These are phyloP conservation scores for Dermatemys mawii DNA, from an alignment of 2,113 vertebrate species.

Conservation along the genomic window DNA sequence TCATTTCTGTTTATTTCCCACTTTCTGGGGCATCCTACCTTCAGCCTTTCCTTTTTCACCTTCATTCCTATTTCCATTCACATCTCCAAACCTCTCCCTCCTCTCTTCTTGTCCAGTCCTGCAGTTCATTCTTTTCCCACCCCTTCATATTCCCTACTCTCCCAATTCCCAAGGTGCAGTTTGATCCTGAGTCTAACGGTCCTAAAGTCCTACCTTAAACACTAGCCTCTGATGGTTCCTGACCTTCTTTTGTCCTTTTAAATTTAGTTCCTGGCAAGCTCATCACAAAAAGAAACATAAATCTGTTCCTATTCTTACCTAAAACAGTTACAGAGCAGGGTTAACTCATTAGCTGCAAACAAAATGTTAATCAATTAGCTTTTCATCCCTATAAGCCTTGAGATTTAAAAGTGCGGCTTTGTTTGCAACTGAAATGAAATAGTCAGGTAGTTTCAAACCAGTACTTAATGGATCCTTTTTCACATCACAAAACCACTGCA, in stretches of 20 bases:
- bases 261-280: not conserved
- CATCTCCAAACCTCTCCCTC: not conserved
- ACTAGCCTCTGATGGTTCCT: not conserved
- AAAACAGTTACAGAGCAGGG: not conserved
- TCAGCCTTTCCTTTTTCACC: not conserved
- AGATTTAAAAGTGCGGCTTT: constrained; percentile 42
- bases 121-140: not conserved
- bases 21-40: not conserved
- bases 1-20: not conserved
- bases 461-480: constrained; percentile 60
- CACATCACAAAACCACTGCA: constrained; percentile 58
- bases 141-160: not conserved
- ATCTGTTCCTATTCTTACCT: not conserved
- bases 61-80: not conserved
- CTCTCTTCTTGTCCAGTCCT: not conserved
- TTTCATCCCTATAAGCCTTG: not conserved
- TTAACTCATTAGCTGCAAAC: not conserved
- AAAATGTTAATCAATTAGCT: constrained; percentile 10
- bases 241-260: not conserved
- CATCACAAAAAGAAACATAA: not conserved
- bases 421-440: constrained; percentile 55
- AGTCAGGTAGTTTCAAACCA: constrained; percentile 34
- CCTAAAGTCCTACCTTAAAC: not conserved
- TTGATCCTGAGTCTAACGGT: not conserved
- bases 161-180: not conserved